Base-by-base conservation (phyloP, 2,888 invertebrate genomes). In the Drosophila neotestacea region DNA sequence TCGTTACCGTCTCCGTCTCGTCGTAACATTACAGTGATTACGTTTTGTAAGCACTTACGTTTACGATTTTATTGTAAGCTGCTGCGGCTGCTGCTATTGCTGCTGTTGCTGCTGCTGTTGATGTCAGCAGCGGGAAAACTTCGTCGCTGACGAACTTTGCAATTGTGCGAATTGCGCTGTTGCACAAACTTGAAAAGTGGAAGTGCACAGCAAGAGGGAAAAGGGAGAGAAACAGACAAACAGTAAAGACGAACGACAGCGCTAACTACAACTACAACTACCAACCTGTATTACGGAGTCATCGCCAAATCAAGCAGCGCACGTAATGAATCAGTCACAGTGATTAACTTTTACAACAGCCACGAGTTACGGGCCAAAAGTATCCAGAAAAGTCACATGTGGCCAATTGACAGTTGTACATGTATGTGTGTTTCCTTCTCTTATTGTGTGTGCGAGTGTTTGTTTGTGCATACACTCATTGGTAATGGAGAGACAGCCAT, bases 21-120 rank as follows among this genome's bases (percentile, higher is more conserved):
- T 69, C 72, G 73, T 65, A 74, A 67, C 87, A 88, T 88, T 86
- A 84, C 87, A 86, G 88, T 85, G 88, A 88, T 85, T 85, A 85
- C 85, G 85, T 86, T 74, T 79, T 81, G 88, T 79, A 84, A 85
- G 86, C 81, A 79, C 76, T 77, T 73, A 66, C 81, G 80, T 76
- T 77, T 85, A 81, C 83, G 68, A 73, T 73, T 87, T 87, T 85
- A 85, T 84, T 84, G 83, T 81, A 67, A 75, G 84, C 70, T 58
- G 41, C 66, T 41, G 28, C 32, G 59, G 44, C 34, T 28, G 10
- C 7, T 52, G 47, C 1, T 56, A 11, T 16, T 65, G 32, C 27
- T 27, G 41, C 27, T 47, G 39, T 7, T 47, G 47, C 16, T 67
- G 54, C 46, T 42, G 41, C 36, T 68, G 59, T 36, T 64, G 69